Conservation (phyloP, 2,113 vertebrate species). For the Asarcornis scutulata region DNA sequence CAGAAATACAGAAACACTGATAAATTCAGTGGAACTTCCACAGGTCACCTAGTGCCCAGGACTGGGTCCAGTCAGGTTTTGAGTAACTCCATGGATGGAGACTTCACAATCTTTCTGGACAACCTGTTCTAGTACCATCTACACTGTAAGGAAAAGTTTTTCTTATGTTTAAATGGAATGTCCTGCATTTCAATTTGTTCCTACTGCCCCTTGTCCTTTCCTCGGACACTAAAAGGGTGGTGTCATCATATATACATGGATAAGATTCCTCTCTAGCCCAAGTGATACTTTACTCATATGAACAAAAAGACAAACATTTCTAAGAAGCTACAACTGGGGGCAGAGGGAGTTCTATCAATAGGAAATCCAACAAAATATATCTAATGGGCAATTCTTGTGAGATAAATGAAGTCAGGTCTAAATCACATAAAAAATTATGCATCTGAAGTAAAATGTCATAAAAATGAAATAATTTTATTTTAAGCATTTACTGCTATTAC, state of each 20-base stretch:
- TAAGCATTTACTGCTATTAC: not conserved
- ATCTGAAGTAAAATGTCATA: slow-evolving; percentile 8
- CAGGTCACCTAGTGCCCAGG: not conserved
- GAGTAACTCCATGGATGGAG: not conserved
- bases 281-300: not conserved
- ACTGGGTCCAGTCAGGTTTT: not conserved
- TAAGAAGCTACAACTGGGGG: not conserved
- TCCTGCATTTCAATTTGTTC: not conserved
- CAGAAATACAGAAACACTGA: not conserved
- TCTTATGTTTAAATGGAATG: not conserved
- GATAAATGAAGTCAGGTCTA: not conserved
- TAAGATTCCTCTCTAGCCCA: not conserved
- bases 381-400: slow-evolving; percentile 10
- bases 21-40: not conserved
- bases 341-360: not conserved
- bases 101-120: not conserved
- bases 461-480: not conserved
- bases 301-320: not conserved
- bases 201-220: no score
- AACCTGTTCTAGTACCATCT: not conserved
- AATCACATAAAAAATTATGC: slow-evolving; percentile 47
- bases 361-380: slow-evolving; percentile 63
- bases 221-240: no score
- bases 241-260: no score
- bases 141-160: not conserved